Conservation (phyloP, 2,888 invertebrate species). For the Parascotia fuliginaria region DNA sequence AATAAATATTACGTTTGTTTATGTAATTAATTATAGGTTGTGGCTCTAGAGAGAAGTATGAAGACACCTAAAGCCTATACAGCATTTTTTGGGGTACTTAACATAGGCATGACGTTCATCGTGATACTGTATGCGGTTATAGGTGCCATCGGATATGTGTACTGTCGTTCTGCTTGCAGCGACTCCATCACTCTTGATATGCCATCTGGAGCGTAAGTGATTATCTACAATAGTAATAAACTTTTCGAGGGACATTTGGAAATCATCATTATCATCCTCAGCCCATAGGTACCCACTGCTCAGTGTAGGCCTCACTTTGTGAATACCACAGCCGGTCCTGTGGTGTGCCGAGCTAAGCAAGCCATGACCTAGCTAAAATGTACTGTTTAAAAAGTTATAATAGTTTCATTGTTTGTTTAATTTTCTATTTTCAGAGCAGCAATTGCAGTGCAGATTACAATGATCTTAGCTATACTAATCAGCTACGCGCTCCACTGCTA, state of each 20-base stretch:
- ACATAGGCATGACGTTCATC: slow-evolving; percentile 92
- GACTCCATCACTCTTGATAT: slow-evolving; percentile 94
- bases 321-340: too few relatives aligned
- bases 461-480: slow-evolving; percentile 93
- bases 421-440: slow-evolving; percentile 83
- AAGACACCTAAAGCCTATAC: slow-evolving; percentile 92
- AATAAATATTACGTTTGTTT: too few relatives aligned
- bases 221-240: too few relatives aligned
- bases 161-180: slow-evolving; percentile 88
- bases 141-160: slow-evolving; percentile 94
- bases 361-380: too few relatives aligned
- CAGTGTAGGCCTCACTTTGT: too few relatives aligned
- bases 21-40: slow-evolving; percentile 86
- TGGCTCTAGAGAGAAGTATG: slow-evolving; percentile 97
- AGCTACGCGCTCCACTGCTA: slow-evolving; percentile 97
- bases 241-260: too few relatives aligned
- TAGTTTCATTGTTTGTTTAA: too few relatives aligned
- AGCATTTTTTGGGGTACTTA: slow-evolving; percentile 91
- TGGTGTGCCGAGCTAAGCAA: too few relatives aligned
- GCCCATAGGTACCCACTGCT: too few relatives aligned
- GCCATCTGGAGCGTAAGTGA: slow-evolving; percentile 78
- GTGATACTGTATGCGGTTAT: slow-evolving; percentile 90
- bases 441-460: slow-evolving; percentile 88
- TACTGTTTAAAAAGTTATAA: too few relatives aligned
- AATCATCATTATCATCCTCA: too few relatives aligned